These are phyloP conservation scores for Melinopterus prodromus DNA, from an alignment of 2,888 invertebrate species.

Conservation along the genomic window DNA sequence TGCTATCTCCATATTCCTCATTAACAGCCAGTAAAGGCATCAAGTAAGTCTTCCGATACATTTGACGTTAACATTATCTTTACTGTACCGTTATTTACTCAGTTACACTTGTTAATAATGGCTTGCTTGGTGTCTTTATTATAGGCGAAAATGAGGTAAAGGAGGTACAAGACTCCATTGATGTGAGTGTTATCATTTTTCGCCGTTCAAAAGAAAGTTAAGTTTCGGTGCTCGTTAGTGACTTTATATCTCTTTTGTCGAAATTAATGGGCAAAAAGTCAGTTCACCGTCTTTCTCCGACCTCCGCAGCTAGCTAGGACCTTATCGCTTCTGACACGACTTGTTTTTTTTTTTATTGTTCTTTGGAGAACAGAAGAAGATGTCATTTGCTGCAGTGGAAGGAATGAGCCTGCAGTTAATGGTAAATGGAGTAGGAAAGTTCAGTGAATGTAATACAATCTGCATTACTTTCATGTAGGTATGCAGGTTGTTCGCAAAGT, in stretches of 20 bases:
- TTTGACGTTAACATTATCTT: neutral
- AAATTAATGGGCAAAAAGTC: slow-evolving; percentile 4
- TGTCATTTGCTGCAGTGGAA: neutral
- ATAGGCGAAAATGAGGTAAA: neutral
- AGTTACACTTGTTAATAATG: neutral
- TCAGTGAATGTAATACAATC: no score
- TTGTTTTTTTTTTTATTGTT: neutral
- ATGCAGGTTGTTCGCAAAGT: no score
- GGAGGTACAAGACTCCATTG: neutral
- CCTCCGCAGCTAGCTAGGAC: neutral
- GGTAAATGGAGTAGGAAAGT: neutral
- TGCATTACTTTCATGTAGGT: no score
- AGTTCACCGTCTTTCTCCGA: neutral
- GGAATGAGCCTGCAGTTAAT: neutral
- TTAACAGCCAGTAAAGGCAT: no score
- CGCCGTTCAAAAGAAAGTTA: neutral
- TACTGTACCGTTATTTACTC: neutral
- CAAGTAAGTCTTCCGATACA: neutral
- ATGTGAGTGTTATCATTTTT: neutral
- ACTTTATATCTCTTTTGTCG: slow-evolving; percentile 4
- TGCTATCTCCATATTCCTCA: no score
- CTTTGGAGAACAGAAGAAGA: neutral
- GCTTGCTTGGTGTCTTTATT: neutral
- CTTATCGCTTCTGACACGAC: neutral
- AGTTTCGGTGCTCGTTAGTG: neutral